Evolutionary conservation across 2,113 vertebrate genomes (phyloP).

Genomic region (Tiliqua scincoides): DNA sequence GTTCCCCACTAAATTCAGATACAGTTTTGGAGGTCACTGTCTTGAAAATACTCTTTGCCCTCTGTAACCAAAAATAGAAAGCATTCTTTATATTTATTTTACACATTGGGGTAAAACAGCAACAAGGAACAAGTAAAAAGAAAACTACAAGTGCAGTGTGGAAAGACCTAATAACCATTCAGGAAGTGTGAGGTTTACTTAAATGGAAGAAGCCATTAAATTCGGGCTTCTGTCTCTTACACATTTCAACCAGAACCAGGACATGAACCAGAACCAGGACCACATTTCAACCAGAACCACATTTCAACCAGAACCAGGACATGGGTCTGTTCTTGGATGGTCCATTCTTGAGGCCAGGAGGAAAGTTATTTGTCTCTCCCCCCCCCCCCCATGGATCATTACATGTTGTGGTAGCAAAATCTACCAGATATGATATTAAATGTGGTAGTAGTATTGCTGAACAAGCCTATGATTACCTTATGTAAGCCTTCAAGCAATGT

Average conservation of each 20-base stretch:
- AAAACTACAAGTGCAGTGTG: neutral
- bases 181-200: neutral
- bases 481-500: too few relatives aligned
- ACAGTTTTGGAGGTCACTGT: neutral
- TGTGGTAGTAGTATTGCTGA: neutral
- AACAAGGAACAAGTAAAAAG: constrained; percentile 16
- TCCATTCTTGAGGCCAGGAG: neutral
- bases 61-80: constrained; percentile 33
- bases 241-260: constrained; percentile 42
- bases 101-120: neutral
- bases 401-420: neutral
- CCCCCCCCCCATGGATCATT: neutral
- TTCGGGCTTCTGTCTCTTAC: constrained; percentile 41
- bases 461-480: too few relatives aligned
- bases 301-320: constrained; percentile 37
- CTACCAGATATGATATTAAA: neutral
- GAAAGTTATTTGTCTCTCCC: too few relatives aligned
- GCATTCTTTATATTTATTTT: constrained; percentile 26
- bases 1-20: neutral
- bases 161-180: neutral
- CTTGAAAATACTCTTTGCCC: constrained; percentile 42
- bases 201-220: constrained; percentile 39
- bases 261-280: too few relatives aligned
- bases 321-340: constrained; percentile 24
- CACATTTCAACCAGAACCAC: constrained; percentile 40